Evolutionary conservation across 2,888 invertebrate species (phyloP).

Genomic region (Dryadula phaetusa): DNA sequence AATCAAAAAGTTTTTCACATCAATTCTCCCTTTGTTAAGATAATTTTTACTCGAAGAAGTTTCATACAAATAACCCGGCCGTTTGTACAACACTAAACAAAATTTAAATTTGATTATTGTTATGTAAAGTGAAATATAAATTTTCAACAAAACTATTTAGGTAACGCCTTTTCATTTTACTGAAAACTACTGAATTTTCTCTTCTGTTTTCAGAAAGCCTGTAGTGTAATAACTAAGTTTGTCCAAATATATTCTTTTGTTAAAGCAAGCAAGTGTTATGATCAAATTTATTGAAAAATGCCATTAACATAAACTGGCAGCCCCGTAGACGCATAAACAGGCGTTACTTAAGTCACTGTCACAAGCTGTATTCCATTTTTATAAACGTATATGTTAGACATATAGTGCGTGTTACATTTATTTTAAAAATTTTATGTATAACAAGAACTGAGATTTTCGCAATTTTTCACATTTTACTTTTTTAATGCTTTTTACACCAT

Average conservation of each 20-base stretch:
- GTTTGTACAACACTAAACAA: constrained; percentile 35
- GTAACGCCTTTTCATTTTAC: constrained; percentile 21
- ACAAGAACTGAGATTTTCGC: too few relatives aligned
- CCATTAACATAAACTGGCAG: too few relatives aligned
- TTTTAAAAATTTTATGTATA: too few relatives aligned
- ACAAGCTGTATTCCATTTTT: too few relatives aligned
- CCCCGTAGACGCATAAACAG: too few relatives aligned
- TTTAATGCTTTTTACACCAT: too few relatives aligned
- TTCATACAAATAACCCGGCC: constrained; percentile 34
- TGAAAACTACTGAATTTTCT: constrained; percentile 21
- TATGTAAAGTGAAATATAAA: constrained; percentile 37
- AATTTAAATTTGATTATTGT: constrained; percentile 44
- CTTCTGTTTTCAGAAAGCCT: constrained; percentile 17
- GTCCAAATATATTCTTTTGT: constrained; percentile 5
- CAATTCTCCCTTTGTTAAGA: constrained; percentile 42
- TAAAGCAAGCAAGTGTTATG: neutral
- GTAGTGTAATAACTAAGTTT: neutral
- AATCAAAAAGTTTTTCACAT: constrained; percentile 38
- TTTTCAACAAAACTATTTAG: constrained; percentile 32
- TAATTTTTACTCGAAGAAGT: constrained; percentile 42
- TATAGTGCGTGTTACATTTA: too few relatives aligned
- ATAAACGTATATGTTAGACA: too few relatives aligned
- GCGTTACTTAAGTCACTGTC: too few relatives aligned
- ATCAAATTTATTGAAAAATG: neutral
- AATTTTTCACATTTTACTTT: too few relatives aligned